Percentiles rank a stretch among this genome's conserved stretches.
Conservation (phyloP, 2,113 vertebrate species). For the Leuciscus idus region DNA sequence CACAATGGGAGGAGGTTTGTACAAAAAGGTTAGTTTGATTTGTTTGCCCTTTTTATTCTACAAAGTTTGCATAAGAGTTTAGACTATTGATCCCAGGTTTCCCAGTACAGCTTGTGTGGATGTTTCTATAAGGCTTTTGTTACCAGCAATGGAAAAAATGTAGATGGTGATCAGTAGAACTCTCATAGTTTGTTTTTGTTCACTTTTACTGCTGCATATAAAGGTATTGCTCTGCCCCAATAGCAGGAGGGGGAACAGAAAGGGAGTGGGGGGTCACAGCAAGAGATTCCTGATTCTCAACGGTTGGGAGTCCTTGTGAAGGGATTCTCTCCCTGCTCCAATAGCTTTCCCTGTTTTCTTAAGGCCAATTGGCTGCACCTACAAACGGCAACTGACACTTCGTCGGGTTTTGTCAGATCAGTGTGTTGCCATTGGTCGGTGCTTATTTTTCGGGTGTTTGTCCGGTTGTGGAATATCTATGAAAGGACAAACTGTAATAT, state of each 20-base stretch:
- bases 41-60: not conserved
- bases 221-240: not conserved
- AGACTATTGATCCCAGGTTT: not conserved
- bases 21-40: constrained; percentile 22
- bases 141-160: not conserved
- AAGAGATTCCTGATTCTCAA: constrained; percentile 57
- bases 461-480: too few species aligned
- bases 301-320: constrained; percentile 57
- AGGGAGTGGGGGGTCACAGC: constrained; percentile 36
- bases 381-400: too few species aligned
- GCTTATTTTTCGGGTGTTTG: too few species aligned
- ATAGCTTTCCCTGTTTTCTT: not conserved
- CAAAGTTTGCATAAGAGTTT: not conserved
- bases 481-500: too few species aligned
- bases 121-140: not conserved
- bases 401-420: too few species aligned
- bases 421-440: too few species aligned
- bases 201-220: not conserved
- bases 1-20: constrained; percentile 56
- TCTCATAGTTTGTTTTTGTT: not conserved
- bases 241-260: not conserved
- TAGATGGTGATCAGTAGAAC: not conserved
- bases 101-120: not conserved
- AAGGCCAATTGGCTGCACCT: too few species aligned
- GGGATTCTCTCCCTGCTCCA: constrained; percentile 12